Percentiles rank a stretch among this genome's conserved stretches.
Conservation (phyloP, 92 coral and sea anemone species). For the Bergia puertoricense region DNA sequence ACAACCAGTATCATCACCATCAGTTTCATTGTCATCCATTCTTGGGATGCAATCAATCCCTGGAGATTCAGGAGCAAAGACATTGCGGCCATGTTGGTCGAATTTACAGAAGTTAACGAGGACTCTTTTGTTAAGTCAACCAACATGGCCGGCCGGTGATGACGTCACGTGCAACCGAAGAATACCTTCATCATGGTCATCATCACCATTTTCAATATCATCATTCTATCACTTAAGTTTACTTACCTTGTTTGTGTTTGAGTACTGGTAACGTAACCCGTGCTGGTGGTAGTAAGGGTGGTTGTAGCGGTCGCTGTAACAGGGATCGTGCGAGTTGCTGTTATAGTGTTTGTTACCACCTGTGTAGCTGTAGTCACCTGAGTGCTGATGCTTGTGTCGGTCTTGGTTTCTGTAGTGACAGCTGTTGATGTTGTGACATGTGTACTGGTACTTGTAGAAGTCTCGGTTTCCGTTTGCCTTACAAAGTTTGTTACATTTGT, state of each 20-base stretch:
- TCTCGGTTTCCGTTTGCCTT: background rate
- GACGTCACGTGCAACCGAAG: no score
- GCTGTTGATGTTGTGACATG: conserved; percentile 22
- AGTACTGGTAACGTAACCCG: conserved; percentile 16
- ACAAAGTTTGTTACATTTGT: background rate
- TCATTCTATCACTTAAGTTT: background rate
- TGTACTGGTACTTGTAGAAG: conserved; percentile 33
- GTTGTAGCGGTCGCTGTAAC: conserved; percentile 27
- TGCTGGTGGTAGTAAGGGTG: conserved; percentile 14
- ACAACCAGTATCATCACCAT: no score
- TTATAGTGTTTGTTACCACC: conserved; percentile 8
- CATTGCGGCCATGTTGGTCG: no score
- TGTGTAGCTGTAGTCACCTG: conserved; percentile 19
- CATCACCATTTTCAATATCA: no score
- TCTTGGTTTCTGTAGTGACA: conserved; percentile 8
- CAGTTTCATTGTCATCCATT: no score
- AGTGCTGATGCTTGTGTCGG: conserved; percentile 2
- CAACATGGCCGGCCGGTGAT: no score
- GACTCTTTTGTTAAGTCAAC: no score
- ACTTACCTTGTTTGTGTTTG: conserved; percentile 29
- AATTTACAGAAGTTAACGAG: no score
- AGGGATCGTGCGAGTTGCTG: conserved; percentile 25
- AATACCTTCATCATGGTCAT: no score
- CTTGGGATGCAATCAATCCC: no score
- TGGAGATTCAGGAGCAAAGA: no score